Evolutionary conservation across 2,113 vertebrate species (phyloP).

Genomic region (Hipposideros armiger): DNA sequence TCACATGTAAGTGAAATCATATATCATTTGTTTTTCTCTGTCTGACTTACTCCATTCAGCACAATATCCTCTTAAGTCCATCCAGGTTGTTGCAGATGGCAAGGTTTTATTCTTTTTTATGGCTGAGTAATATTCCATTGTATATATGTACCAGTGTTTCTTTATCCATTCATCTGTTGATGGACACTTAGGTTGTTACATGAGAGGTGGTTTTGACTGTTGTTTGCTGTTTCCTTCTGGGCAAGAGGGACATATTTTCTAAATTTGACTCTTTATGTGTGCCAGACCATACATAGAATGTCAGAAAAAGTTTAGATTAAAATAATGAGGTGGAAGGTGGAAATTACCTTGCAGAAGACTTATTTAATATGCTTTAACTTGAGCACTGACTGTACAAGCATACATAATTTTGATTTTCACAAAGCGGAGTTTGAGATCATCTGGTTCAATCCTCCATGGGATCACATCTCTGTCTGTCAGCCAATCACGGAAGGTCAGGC

Average conservation of each 20-base stretch:
- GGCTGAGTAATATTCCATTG: too few species aligned
- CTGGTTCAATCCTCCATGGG: not conserved
- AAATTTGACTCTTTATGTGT: constrained; percentile 42
- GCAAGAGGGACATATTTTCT: constrained; percentile 41
- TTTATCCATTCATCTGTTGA: too few species aligned
- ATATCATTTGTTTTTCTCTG: too few species aligned
- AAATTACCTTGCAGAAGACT: constrained; percentile 20
- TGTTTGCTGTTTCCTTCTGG: not conserved
- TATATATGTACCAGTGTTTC: too few species aligned
- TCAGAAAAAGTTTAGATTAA: constrained; percentile 54
- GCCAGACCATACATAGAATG: not conserved
- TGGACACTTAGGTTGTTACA: too few species aligned
- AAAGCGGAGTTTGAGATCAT: not conserved
- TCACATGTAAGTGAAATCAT: too few species aligned
- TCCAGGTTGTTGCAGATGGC: too few species aligned
- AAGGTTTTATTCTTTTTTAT: too few species aligned
- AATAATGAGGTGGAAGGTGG: not conserved
- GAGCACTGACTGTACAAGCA: not conserved
- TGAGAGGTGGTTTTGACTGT: not conserved
- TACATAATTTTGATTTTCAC: constrained; percentile 4
- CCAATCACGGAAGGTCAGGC: not conserved
- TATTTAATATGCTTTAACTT: constrained; percentile 37
- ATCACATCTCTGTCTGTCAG: not conserved
- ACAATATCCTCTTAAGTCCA: too few species aligned
- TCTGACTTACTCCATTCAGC: too few species aligned